Base-by-base conservation (phyloP, 2,113 vertebrate genomes). In the Coryphaenoides rupestris region DNA sequence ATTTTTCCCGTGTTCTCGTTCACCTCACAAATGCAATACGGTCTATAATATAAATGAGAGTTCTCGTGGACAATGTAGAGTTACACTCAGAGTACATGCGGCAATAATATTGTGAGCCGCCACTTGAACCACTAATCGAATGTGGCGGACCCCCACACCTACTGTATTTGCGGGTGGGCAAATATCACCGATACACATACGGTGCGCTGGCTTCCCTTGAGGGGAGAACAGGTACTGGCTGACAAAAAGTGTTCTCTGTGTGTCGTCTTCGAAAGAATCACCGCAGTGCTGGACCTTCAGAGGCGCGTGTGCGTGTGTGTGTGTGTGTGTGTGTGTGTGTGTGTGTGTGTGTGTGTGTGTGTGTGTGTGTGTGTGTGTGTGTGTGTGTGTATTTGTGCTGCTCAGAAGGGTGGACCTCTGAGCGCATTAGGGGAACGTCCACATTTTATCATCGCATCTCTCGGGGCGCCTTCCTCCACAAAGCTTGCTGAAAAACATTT, bases 41-140 rank as follows among this genome's bases (percentile, higher is more conserved):
- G 60, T 55, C n/a, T n/a, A n/a, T n/a, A n/a, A n/a, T n/a, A n/a
- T n/a, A n/a, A n/a, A n/a, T 65, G 75, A 64, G 70, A 68, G 80
- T 79, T 83, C 83, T 81, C 75, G 78, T 80, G 79, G 79, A 82
- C 76, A 78, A 67, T 57, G 45, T 33, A 55, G 72, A 13, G 76
- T 66, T 79, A 77, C 69, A 76, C 82, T 79, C 62, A 62, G 74
- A 28, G 58, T 67, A n/a, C 82, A 78, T 70, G 78, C 75, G 62
- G 75, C 68, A 45, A 68, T 68, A 66, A 72, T 85, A 85, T 82
- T 83, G 80, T 54, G 70, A 84, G 83, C 78, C 56, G 84, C 80
- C 86, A 72, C 75, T 83, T 69, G 64, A 58, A 79, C 58, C 21
- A 63, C 60, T 84, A 86, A 88, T 80, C 77, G 76, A 75, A 78